Evolutionary conservation across 2,888 invertebrate species (phyloP).

Genomic region (Heteromyza rotundicornis): DNA sequence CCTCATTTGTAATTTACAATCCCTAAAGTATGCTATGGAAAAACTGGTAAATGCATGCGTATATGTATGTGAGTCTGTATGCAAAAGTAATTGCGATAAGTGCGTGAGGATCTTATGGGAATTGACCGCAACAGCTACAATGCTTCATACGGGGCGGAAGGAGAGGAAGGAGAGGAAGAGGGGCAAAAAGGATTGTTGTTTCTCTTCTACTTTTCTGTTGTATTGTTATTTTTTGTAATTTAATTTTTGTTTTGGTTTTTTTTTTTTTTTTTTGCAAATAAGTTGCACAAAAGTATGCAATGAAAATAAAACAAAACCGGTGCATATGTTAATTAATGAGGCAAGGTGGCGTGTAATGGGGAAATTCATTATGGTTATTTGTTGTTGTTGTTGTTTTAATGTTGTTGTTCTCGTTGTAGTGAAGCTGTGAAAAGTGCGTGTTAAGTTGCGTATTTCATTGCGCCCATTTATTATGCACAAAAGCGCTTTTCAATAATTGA

Average conservation of each 20-base stretch:
- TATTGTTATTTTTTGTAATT: too few species aligned
- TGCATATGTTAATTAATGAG: slow-evolving; percentile 3
- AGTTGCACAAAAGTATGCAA: slow-evolving; percentile 52
- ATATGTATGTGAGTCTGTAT: slow-evolving; percentile 34
- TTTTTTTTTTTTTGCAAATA: too few species aligned
- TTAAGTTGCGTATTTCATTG: slow-evolving; percentile 54
- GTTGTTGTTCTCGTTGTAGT: slow-evolving; percentile 18
- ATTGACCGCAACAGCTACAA: slow-evolving; percentile 34
- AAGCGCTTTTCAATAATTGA: slow-evolving; percentile 12
- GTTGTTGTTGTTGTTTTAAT: neutral
- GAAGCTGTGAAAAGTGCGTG: slow-evolving; percentile 33
- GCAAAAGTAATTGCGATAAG: slow-evolving; percentile 55
- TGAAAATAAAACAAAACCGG: slow-evolving; percentile 22
- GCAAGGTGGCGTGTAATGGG: neutral
- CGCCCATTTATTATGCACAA: slow-evolving; percentile 54
- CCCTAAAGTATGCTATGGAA: slow-evolving; percentile 16
- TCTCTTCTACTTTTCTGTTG: slow-evolving; percentile 34
- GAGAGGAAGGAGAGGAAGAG: neutral
- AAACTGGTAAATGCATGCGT: neutral
- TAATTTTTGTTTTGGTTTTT: slow-evolving; percentile 26
- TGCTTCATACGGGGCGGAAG: too few species aligned
- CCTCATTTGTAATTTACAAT: slow-evolving; percentile 14
- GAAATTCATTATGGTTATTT: slow-evolving; percentile 40
- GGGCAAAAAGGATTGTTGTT: neutral
- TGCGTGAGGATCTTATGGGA: slow-evolving; percentile 52